Percentiles rank a stretch among this genome's conserved stretches.
Conservation (phyloP, 2,888 invertebrate genomes). For the Eilema griseolum region DNA sequence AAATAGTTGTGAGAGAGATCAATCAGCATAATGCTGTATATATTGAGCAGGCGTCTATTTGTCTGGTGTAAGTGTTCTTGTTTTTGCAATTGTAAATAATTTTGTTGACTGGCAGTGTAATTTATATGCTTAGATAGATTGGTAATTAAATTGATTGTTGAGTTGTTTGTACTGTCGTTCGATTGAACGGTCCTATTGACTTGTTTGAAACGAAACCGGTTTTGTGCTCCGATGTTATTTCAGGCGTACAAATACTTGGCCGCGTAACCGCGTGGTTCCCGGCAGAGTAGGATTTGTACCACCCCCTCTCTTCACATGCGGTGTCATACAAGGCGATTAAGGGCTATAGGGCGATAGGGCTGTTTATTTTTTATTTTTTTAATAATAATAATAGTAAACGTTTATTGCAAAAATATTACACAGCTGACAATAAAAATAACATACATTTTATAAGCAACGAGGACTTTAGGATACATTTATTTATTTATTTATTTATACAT, state of each 20-base stretch:
- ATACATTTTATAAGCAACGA: no score
- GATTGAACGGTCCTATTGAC: neutral
- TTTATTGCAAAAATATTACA: no score
- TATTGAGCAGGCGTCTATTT: constrained; percentile 33
- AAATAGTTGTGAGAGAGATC: constrained; percentile 31
- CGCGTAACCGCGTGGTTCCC: no score
- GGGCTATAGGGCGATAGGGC: no score
- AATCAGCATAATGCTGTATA: constrained; percentile 41
- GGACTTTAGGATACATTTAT: no score
- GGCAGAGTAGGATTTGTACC: no score
- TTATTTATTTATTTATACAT: no score
- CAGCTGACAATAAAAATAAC: no score
- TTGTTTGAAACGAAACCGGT: neutral
- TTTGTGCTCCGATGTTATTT: neutral
- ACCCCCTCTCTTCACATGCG: no score
- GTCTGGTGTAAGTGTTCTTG: constrained; percentile 25
- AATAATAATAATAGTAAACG: no score
- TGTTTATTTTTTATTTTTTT: no score
- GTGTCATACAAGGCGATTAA: no score
- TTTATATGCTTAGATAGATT: neutral
- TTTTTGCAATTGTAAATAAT: constrained; percentile 16
- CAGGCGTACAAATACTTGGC: neutral
- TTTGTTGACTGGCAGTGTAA: neutral
- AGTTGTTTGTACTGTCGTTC: neutral
- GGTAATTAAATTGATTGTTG: neutral